Base-by-base conservation (phyloP, 2,888 invertebrate species). In the Dynastes tityus region DNA sequence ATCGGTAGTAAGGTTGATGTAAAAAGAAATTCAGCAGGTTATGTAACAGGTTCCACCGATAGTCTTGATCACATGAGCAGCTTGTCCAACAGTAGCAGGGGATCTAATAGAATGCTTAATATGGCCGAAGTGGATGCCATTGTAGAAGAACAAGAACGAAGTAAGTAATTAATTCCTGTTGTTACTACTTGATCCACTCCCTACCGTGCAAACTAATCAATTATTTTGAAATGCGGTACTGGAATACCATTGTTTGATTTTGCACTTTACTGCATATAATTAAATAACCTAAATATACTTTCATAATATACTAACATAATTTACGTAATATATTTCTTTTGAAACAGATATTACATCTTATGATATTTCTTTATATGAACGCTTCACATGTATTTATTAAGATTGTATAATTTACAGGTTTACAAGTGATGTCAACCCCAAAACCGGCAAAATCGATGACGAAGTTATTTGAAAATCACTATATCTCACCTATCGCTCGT, bases 51-150 rank as follows among this genome's bases (percentile, higher is more conserved):
- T 70, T 89, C 88, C 5, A 85, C 87, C 0, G 89, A 89, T 80
- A 89, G 88, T 83, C 84, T 88, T 58, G 89, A 89, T 81, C 84
- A 87, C 61, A 86, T 87, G 83, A 89, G 89, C 81, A 88, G 88
- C 78, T 83, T 87, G 45, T 88, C 88, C 6, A 86, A 85, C 78
- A 84, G 84, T 68, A 88, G 88, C 80, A 85, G 85, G 78, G 88
- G 86, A 9, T 87, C 88, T 0, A 86, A 85, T 80, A 87, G 87
- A 80, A 87, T 87, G 82, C 83, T 87, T 22, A 87, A 87, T 81
- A 87, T 88, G 85, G 87, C 87, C 5, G 88, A 88, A 79, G 85
- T 89, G 5, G 88, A 88, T 79, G 87, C 87, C 11, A 85, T 88
- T 78, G 88, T 87, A 3, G 86, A 87, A 78, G 85, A 86, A 81